phyloP scores from a whole-genome alignment of 35 echinoderm and acorn worm species.

The Chiridota heheva region DNA sequence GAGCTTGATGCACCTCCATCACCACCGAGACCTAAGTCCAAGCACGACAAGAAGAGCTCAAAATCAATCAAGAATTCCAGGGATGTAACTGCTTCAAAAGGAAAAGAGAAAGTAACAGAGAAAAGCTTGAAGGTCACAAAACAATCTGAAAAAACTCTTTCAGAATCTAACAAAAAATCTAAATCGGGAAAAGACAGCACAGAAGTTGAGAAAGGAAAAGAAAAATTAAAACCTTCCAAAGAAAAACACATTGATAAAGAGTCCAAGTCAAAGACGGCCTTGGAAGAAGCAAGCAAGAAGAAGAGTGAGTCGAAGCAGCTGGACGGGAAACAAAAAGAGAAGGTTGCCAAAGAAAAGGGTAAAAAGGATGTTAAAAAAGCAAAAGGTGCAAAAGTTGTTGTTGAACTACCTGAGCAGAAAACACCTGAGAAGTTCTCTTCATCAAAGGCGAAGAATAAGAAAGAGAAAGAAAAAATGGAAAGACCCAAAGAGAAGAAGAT shows the following conservation, averaged over 20 bases:
- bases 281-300: no score
- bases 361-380: not conserved
- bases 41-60: constrained; percentile 18
- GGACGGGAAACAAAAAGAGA: constrained; percentile 3
- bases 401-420: not conserved
- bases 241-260: no score
- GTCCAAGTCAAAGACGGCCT: no score
- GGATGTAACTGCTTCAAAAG: constrained; percentile 1
- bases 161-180: not conserved
- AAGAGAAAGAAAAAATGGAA: not conserved
- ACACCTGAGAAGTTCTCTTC: not conserved
- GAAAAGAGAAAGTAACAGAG: constrained; percentile 18
- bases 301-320: not conserved
- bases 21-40: not conserved
- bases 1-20: constrained; percentile 3
- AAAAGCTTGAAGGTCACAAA: no score
- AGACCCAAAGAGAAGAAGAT: constrained; percentile 9
- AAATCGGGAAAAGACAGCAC: not conserved
- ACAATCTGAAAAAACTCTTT: not conserved
- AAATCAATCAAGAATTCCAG: constrained; percentile 29
- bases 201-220: no score
- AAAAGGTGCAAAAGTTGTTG: not conserved
- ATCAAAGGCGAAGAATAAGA: not conserved
- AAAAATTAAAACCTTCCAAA: no score
- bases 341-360: not conserved